A percentile compares a stretch with the other conserved stretches of the same genome.
Conservation (phyloP, 2,888 invertebrate species). For the Sarcophaga carnaria region DNA sequence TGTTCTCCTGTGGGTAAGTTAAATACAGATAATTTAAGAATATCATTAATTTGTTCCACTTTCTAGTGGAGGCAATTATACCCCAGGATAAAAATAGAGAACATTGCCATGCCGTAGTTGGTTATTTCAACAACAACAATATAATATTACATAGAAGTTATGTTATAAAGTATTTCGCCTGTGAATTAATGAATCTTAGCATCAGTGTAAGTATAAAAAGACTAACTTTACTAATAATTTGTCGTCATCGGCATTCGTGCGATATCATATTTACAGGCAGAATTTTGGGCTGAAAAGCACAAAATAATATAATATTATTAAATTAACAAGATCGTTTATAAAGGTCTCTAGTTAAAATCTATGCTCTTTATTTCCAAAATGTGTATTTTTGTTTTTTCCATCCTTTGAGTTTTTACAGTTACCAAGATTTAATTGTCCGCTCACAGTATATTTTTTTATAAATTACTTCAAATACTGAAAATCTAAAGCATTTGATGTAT, state of each 20-base stretch:
- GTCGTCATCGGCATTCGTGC: too few species aligned
- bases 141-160: constrained; percentile 81
- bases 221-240: neutral
- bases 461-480: too few species aligned
- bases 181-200: constrained; percentile 88
- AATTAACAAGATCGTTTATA: neutral
- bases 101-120: constrained; percentile 72
- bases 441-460: too few species aligned
- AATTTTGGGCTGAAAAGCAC: neutral
- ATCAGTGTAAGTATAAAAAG: constrained; percentile 85
- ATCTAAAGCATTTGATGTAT: too few species aligned
- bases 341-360: too few species aligned
- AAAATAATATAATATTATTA: neutral
- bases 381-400: too few species aligned
- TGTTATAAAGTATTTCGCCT: constrained; percentile 86
- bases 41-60: constrained; percentile 4
- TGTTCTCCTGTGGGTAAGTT: constrained; percentile 75
- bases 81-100: constrained; percentile 71
- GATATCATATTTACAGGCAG: neutral
- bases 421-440: too few species aligned
- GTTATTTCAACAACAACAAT: constrained; percentile 74
- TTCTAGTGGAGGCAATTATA: constrained; percentile 66
- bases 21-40: neutral
- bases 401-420: too few species aligned
- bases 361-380: too few species aligned